Conservation (phyloP, 2,113 vertebrate species). For the Tinamus guttatus region DNA sequence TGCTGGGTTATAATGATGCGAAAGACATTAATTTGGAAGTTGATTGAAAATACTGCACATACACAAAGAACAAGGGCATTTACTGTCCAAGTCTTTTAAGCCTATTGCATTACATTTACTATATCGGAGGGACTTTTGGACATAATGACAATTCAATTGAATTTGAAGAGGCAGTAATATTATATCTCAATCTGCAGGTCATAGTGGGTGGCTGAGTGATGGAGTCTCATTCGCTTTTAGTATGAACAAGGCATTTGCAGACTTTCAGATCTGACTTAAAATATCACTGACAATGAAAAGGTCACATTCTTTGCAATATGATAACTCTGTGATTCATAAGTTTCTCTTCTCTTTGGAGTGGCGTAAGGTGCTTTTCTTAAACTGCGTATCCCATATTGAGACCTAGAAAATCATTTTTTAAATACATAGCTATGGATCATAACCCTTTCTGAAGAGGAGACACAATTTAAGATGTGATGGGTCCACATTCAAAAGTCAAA, state of each 20-base stretch:
- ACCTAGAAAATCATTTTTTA: neutral
- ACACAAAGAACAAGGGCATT: fast-evolving
- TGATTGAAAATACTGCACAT: neutral
- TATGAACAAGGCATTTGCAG: slow-evolving; percentile 30
- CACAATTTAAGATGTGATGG: neutral
- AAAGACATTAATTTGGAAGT: neutral
- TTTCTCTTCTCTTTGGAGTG: neutral
- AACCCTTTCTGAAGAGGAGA: neutral
- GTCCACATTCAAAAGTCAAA: neutral
- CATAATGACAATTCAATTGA: neutral
- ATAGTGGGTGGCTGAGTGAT: slow-evolving; percentile 45
- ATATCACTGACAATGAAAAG: slow-evolving; percentile 48
- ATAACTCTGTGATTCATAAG: slow-evolving; percentile 48
- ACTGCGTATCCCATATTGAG: neutral
- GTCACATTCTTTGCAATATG: slow-evolving; percentile 32
- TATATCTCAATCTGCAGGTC: slow-evolving; percentile 24
- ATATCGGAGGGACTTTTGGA: neutral
- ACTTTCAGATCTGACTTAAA: slow-evolving; percentile 36
- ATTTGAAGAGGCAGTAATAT: slow-evolving; percentile 34
- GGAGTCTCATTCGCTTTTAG: slow-evolving; percentile 10
- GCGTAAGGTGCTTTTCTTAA: neutral
- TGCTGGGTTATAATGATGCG: neutral
- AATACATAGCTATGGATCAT: fast-evolving
- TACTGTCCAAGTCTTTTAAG: neutral
- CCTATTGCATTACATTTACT: neutral